Conservation (phyloP, 2,113 vertebrate genomes). For the Cromileptes altivelis region DNA sequence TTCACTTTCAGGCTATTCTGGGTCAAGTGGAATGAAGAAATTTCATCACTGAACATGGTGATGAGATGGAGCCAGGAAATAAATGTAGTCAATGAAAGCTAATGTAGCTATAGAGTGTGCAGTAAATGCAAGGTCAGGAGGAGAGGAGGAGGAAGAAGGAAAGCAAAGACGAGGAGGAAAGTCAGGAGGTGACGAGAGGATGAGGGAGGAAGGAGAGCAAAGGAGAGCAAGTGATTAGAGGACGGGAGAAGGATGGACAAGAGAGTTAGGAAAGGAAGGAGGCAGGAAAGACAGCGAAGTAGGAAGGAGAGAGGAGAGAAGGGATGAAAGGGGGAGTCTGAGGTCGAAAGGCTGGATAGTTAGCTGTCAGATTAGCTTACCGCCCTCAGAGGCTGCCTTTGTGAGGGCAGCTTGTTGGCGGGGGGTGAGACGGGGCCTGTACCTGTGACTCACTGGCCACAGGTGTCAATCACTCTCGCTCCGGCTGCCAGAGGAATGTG, state of each 20-base stretch:
- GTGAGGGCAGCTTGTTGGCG: slow-evolving; percentile 35
- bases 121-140: background rate
- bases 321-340: background rate
- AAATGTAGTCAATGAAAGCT: background rate
- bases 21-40: background rate
- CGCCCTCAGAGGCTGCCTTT: slow-evolving; percentile 41
- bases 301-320: background rate
- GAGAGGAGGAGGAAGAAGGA: background rate
- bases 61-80: too few relatives aligned
- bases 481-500: slow-evolving; percentile 66
- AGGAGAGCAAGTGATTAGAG: background rate
- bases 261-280: background rate
- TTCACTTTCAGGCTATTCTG: background rate
- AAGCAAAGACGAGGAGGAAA: background rate
- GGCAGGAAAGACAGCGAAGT: background rate
- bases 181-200: background rate
- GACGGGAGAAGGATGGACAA: background rate
- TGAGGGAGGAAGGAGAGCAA: background rate
- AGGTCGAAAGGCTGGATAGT: slow-evolving; percentile 9
- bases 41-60: too few relatives aligned
- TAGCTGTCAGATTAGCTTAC: slow-evolving; percentile 49
- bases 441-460: slow-evolving; percentile 73
- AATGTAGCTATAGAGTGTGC: background rate
- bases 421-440: slow-evolving; percentile 25
- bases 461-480: slow-evolving; percentile 66